Conservation (phyloP, 2,888 invertebrate genomes). For the Aspidiotus destructor region DNA sequence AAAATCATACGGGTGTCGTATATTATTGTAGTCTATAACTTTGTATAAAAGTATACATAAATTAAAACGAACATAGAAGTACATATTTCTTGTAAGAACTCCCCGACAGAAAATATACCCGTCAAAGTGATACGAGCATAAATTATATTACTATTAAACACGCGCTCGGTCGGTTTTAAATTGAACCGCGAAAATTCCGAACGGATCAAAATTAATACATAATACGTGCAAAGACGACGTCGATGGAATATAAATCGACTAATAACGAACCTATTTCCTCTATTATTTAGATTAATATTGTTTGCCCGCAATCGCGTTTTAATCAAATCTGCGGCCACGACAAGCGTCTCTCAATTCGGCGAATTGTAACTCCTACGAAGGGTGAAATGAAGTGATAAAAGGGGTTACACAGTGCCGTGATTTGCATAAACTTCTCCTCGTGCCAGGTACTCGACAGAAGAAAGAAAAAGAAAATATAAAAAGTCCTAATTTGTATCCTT, state of each 20-base stretch:
- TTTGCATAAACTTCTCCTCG: slow-evolving; percentile 21
- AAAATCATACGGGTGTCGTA: too few relatives aligned
- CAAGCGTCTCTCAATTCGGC: slow-evolving; percentile 12
- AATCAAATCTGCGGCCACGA: slow-evolving; percentile 20
- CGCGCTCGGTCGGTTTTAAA: slow-evolving; percentile 7
- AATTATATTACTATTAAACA: slow-evolving; percentile 5
- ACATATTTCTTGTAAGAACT: too few relatives aligned
- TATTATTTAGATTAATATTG: slow-evolving; percentile 26
- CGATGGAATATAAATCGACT: slow-evolving; percentile 29
- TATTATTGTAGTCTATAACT: too few relatives aligned
- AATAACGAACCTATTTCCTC: slow-evolving; percentile 25
- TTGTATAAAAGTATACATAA: too few relatives aligned
- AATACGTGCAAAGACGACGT: slow-evolving; percentile 13
- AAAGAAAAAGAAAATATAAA: background rate
- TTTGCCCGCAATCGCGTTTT: slow-evolving; percentile 21
- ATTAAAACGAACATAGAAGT: too few relatives aligned
- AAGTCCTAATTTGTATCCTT: background rate
- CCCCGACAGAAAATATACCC: too few relatives aligned
- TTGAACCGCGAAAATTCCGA: slow-evolving; percentile 2
- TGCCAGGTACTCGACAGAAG: background rate
- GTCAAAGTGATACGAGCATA: background rate
- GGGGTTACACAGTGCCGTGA: slow-evolving; percentile 23
- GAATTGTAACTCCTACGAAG: background rate
- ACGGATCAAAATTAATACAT: slow-evolving; percentile 24
- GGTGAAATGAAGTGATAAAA: slow-evolving; percentile 29